These are phyloP conservation scores for Nyctalus aviator DNA, from an alignment of 2,797 vertebrate species.

Conservation along the genomic window DNA sequence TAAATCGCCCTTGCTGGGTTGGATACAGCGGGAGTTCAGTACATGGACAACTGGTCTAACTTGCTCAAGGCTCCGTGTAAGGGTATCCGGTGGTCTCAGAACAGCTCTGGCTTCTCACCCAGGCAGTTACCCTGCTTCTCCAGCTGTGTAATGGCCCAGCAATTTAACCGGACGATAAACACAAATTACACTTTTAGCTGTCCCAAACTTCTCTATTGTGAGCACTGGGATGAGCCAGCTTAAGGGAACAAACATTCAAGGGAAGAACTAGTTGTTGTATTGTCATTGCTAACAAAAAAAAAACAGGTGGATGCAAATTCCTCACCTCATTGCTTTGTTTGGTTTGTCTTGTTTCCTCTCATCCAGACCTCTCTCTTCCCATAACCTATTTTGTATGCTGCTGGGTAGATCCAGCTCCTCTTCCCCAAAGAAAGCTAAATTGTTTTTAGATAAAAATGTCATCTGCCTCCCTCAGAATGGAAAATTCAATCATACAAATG, in stretches of 20 bases:
- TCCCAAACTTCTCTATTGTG: neutral
- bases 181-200: neutral
- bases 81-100: neutral
- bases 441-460: slow-evolving; percentile 67
- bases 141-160: neutral
- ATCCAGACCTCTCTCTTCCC: neutral
- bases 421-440: slow-evolving; percentile 68
- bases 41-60: neutral
- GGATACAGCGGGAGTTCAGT: neutral
- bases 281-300: neutral
- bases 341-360: slow-evolving; percentile 22
- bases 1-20: slow-evolving; percentile 15
- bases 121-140: neutral
- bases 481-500: slow-evolving; percentile 79
- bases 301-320: slow-evolving; percentile 1
- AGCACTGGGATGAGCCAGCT: neutral
- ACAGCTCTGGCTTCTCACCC: neutral
- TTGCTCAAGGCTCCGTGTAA: neutral
- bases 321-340: slow-evolving; percentile 24
- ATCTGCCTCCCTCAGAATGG: slow-evolving; percentile 55
- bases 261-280: neutral
- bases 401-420: neutral
- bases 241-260: neutral
- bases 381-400: slow-evolving; percentile 66
- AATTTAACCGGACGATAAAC: neutral